Conservation (phyloP, 1,140 invertebrate genomes). For the Latrodectus geometricus region DNA sequence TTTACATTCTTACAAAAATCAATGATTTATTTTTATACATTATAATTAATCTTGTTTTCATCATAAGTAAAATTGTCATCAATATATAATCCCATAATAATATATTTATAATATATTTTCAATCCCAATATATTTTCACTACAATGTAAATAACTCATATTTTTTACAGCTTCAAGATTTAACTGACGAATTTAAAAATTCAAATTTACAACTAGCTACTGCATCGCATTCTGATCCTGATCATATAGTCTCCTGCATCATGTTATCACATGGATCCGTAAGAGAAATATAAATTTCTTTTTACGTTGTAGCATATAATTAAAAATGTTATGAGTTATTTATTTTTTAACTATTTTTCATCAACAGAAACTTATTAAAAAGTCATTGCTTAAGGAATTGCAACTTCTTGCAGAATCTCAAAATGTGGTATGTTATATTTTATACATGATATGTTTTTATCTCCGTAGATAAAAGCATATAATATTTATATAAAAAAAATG, state of each 20-base stretch:
- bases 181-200: conserved; percentile 20
- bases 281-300: conserved; percentile 15
- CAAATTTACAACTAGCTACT: conserved; percentile 20
- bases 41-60: too few species aligned
- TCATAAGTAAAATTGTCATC: too few species aligned
- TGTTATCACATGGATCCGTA: conserved; percentile 32
- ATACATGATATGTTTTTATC: background rate
- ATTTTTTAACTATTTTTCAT: background rate
- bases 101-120: too few species aligned
- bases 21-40: too few species aligned
- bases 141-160: background rate
- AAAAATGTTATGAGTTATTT: background rate
- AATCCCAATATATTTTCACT: too few species aligned
- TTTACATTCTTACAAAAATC: too few species aligned
- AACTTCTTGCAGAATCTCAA: background rate
- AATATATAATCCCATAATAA: too few species aligned
- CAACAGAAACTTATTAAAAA: conserved; percentile 40
- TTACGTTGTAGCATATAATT: background rate
- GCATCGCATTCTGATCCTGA: conserved; percentile 13
- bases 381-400: conserved; percentile 13
- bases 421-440: conserved; percentile 36
- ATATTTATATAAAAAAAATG: background rate
- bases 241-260: conserved; percentile 7
- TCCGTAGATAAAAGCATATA: background rate
- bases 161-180: conserved; percentile 38